These are phyloP conservation scores for Brachyptera risi DNA, from an alignment of 2,888 invertebrate genomes.

Conservation along the genomic window DNA sequence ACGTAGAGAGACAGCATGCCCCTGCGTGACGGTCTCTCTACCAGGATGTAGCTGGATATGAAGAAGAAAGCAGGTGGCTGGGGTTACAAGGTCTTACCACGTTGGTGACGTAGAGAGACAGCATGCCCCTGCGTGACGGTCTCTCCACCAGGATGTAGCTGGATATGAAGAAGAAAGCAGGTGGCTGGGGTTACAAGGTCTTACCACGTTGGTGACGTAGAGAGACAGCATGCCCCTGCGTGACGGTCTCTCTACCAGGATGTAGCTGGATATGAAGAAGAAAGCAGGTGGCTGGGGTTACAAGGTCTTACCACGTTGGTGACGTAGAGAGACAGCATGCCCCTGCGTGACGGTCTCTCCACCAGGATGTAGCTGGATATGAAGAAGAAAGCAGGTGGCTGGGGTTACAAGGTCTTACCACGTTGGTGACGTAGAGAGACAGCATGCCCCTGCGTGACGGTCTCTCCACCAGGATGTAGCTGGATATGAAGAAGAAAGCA, in stretches of 20 bases:
- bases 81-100: too few species aligned
- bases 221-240: constrained; percentile 68
- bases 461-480: constrained; percentile 71
- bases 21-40: constrained; percentile 72
- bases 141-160: constrained; percentile 73
- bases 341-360: constrained; percentile 70
- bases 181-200: too few species aligned
- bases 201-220: constrained; percentile 76
- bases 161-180: constrained; percentile 64
- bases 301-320: constrained; percentile 74
- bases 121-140: constrained; percentile 64
- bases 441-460: constrained; percentile 68
- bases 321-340: constrained; percentile 71
- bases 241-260: constrained; percentile 70
- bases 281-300: too few species aligned
- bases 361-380: constrained; percentile 68
- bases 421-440: constrained; percentile 76
- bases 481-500: constrained; percentile 66
- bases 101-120: constrained; percentile 78
- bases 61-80: too few species aligned
- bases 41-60: constrained; percentile 65
- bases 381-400: too few species aligned
- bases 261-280: constrained; percentile 66
- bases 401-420: too few species aligned
- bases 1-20: constrained; percentile 73